Percentiles rank a stretch among this genome's conserved stretches.
These are phyloP conservation scores for Parambassis ranga DNA, from an alignment of 2,797 vertebrate genomes.

Conservation along the genomic window DNA sequence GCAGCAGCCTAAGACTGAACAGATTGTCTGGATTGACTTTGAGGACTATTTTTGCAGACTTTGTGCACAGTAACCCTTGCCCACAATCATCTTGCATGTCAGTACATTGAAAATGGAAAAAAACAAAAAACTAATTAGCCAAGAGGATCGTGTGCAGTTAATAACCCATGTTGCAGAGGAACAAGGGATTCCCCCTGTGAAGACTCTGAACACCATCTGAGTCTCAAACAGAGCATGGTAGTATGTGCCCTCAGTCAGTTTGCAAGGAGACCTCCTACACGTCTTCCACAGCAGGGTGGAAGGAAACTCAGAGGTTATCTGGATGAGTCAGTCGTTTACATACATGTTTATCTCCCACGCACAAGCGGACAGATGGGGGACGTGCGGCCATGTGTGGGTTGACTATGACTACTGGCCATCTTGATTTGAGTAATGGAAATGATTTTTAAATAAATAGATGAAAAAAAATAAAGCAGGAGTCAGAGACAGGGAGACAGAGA, in stretches of 20 bases:
- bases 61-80: background rate
- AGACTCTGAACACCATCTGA: constrained; percentile 19
- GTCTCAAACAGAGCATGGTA: background rate
- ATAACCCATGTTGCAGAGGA: constrained; percentile 8
- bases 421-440: constrained; percentile 17
- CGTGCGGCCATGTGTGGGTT: constrained; percentile 32
- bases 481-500: background rate
- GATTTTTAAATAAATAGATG: constrained; percentile 31
- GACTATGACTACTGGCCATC: constrained; percentile 35
- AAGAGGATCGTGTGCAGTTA: background rate
- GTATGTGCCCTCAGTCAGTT: constrained; percentile 18
- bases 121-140: background rate
- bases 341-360: constrained; percentile 37
- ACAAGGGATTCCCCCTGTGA: constrained; percentile 35
- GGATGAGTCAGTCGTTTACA: constrained; percentile 57
- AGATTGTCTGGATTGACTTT: background rate
- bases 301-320: constrained; percentile 40
- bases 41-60: background rate
- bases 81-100: background rate
- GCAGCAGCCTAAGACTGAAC: background rate
- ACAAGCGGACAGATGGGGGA: constrained; percentile 38
- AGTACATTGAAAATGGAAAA: background rate
- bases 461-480: background rate
- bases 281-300: constrained; percentile 19
- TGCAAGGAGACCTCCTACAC: constrained; percentile 34